Evolutionary conservation across 2,888 invertebrate genomes (phyloP).

Genomic region (Caenorhabditis sulstoni): DNA sequence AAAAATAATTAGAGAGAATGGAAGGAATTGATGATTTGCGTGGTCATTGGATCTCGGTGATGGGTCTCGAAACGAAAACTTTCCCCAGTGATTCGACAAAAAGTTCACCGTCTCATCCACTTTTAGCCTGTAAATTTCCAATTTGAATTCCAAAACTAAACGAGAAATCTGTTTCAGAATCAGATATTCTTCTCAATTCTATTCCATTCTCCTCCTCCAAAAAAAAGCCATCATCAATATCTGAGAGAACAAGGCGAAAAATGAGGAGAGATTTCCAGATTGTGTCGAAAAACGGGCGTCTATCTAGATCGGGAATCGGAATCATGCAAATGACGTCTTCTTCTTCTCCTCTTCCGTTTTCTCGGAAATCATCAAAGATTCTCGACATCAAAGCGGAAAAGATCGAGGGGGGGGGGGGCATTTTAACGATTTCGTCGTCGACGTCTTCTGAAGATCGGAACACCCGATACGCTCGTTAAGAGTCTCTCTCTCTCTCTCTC

Average conservation of each 20-base stretch:
- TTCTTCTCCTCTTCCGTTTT: slow-evolving; percentile 19
- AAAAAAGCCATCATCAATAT: no score
- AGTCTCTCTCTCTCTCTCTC: no score
- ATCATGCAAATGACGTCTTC: slow-evolving; percentile 12
- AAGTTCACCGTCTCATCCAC: no score
- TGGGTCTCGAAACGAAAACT: no score
- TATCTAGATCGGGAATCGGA: slow-evolving; percentile 34
- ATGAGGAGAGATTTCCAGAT: background rate
- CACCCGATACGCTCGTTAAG: no score
- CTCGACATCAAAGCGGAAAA: no score
- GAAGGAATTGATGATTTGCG: background rate
- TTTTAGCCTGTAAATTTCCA: no score
- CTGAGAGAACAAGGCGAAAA: background rate
- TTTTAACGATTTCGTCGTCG: slow-evolving; percentile 49
- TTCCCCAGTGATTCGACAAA: no score
- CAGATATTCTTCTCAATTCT: background rate
- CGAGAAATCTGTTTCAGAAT: no score
- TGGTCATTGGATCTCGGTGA: background rate
- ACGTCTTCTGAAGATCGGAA: slow-evolving; percentile 10
- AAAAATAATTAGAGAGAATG: background rate
- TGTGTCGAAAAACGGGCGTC: background rate
- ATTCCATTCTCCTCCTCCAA: background rate
- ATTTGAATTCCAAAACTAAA: no score
- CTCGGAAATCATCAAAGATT: background rate
- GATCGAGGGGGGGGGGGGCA: no score